A percentile compares a stretch with the other conserved stretches of the same genome.
Evolutionary conservation across 1,140 invertebrate genomes (phyloP).

Genomic region (Helicoverpa armigera): DNA sequence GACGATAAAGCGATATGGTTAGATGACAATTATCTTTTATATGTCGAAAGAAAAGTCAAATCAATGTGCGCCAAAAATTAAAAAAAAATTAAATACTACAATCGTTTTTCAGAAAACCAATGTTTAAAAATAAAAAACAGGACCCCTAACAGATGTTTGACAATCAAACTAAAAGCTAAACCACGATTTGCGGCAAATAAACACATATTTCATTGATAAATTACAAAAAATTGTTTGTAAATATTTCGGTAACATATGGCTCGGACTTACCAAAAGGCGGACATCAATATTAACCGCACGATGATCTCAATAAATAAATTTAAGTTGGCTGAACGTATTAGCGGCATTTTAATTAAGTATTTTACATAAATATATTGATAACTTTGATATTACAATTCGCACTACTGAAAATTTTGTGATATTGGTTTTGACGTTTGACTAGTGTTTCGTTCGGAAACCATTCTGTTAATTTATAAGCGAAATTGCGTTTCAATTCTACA

Average conservation of each 20-base stretch:
- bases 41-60: not conserved
- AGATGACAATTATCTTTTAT: constrained; percentile 13
- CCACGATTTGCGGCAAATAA: not conserved
- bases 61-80: not conserved
- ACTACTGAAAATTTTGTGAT: constrained; percentile 44
- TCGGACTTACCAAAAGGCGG: constrained; percentile 77
- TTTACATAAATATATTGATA: constrained; percentile 33
- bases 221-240: constrained; percentile 28
- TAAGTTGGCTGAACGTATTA: constrained; percentile 79
- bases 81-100: not conserved
- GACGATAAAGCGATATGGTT: not conserved
- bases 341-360: constrained; percentile 68
- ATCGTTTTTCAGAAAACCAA: not conserved
- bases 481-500: not conserved
- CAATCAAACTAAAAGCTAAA: no score
- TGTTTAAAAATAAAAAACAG: not conserved
- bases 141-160: not conserved
- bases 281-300: constrained; percentile 71
- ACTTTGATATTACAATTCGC: constrained; percentile 3
- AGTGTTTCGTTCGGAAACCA: constrained; percentile 37
- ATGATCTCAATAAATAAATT: constrained; percentile 80
- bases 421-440: constrained; percentile 34
- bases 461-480: not conserved
- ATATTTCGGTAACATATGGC: constrained; percentile 65
- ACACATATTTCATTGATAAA: constrained; percentile 47